Percentiles rank a stretch among this genome's conserved stretches.
These are phyloP conservation scores for Drosophila neocordata DNA, from an alignment of 1,140 invertebrate species.

Conservation along the genomic window DNA sequence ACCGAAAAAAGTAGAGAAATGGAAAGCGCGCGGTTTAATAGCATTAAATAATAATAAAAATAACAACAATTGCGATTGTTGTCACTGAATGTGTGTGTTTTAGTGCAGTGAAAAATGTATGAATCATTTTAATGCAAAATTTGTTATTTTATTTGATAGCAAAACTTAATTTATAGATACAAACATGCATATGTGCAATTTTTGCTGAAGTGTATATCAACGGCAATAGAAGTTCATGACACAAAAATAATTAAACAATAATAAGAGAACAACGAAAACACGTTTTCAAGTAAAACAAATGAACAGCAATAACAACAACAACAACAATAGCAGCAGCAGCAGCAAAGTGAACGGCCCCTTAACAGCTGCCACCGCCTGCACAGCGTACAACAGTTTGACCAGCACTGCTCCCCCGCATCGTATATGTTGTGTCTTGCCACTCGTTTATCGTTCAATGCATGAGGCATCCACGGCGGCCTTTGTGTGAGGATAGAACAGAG, in stretches of 20 bases:
- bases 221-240: slow-evolving; percentile 35
- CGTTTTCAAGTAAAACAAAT: slow-evolving; percentile 49
- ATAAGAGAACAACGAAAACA: slow-evolving; percentile 52
- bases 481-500: slow-evolving; percentile 4
- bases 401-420: slow-evolving; percentile 49
- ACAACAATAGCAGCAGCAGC: slow-evolving; percentile 13
- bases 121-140: slow-evolving; percentile 2
- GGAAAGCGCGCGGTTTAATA: not conserved
- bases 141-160: slow-evolving; percentile 30
- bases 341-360: slow-evolving; percentile 57
- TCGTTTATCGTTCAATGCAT: slow-evolving; percentile 41
- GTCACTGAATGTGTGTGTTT: not conserved
- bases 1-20: slow-evolving; percentile 11
- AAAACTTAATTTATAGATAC: not conserved
- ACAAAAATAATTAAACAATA: slow-evolving; percentile 56
- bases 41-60: not conserved
- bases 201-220: slow-evolving; percentile 36
- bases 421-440: not conserved
- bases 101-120: slow-evolving; percentile 14
- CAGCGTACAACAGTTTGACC: slow-evolving; percentile 53
- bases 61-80: not conserved
- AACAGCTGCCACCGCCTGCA: slow-evolving; percentile 35
- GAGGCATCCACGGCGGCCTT: slow-evolving; percentile 39
- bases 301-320: slow-evolving; percentile 7
- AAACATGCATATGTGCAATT: slow-evolving; percentile 17